A percentile compares a stretch with the other conserved stretches of the same genome.
These are phyloP conservation scores for Beaufortia kweichowensis DNA, from an alignment of 2,113 vertebrate genomes.

Conservation along the genomic window DNA sequence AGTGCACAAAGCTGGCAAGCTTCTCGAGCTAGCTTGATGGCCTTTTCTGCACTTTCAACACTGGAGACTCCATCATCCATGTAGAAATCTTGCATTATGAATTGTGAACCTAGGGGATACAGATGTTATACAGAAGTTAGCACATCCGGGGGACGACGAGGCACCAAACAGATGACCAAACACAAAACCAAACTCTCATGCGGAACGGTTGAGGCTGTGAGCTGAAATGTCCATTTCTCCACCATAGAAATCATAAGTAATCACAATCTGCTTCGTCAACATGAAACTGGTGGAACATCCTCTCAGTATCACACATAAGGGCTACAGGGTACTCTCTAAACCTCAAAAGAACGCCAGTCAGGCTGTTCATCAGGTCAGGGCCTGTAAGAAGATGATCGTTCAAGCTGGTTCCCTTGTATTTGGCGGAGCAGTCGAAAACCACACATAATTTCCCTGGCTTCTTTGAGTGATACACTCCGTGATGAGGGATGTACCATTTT, in stretches of 20 bases:
- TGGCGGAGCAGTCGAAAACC: too few relatives aligned
- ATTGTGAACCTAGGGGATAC: slow-evolving; percentile 17
- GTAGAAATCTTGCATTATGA: slow-evolving; percentile 18
- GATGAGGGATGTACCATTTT: slow-evolving; percentile 33
- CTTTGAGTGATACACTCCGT: neutral
- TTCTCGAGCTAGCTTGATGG: neutral
- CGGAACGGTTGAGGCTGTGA: neutral
- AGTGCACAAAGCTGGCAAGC: neutral
- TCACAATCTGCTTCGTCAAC: slow-evolving; percentile 4
- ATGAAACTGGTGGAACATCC: slow-evolving; percentile 34
- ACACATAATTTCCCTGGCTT: slow-evolving; percentile 1
- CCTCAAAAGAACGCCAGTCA: slow-evolving; percentile 23
- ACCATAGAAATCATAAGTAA: neutral
- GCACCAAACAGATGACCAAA: slow-evolving; percentile 12
- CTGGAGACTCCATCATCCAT: slow-evolving; percentile 13
- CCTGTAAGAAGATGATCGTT: slow-evolving; percentile 37
- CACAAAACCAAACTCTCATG: neutral
- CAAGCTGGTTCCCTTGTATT: slow-evolving; percentile 8
- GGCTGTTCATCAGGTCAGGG: neutral
- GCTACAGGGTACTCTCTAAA: slow-evolving; percentile 23
- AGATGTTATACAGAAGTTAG: slow-evolving; percentile 18
- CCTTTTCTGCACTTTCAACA: neutral
- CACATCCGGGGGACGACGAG: slow-evolving; percentile 27
- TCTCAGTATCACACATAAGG: slow-evolving; percentile 4
- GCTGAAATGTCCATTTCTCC: too few relatives aligned